Evolutionary conservation across 2,113 vertebrate genomes (phyloP).

Genomic region (Hylia prasina): DNA sequence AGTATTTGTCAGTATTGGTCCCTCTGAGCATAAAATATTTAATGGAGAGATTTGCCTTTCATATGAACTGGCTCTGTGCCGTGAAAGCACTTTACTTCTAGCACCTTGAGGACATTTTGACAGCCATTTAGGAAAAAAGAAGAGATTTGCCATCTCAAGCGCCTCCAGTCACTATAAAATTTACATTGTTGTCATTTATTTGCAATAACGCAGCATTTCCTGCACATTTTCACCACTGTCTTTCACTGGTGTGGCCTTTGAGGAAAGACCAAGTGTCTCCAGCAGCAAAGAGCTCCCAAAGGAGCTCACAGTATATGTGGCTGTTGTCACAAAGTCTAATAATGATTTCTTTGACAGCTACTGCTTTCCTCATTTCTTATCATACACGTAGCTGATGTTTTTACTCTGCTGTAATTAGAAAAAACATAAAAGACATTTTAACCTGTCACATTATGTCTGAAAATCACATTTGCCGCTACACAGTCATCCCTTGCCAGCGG

Average conservation of each 20-base stretch:
- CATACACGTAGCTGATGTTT: neutral
- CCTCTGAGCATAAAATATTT: neutral
- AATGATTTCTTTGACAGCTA: neutral
- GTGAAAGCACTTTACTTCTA: slow-evolving; percentile 17
- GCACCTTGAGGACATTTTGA: neutral
- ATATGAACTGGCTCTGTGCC: slow-evolving; percentile 27
- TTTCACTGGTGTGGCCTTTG: neutral
- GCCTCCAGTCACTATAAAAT: neutral
- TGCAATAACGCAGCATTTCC: neutral
- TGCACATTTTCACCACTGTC: neutral
- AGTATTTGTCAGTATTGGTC: neutral
- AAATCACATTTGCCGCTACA: neutral
- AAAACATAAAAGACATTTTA: neutral
- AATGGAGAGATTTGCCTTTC: neutral
- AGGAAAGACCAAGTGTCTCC: neutral
- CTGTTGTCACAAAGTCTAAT: neutral
- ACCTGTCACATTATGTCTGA: neutral
- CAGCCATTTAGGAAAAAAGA: neutral
- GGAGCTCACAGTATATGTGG: neutral
- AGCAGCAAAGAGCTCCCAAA: neutral
- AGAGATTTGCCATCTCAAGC: neutral
- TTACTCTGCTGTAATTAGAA: neutral
- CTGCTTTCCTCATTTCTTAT: neutral
- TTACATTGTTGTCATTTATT: neutral
- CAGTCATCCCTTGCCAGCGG: neutral